A percentile compares a stretch with the other conserved stretches of the same genome.
Conservation (phyloP, 1,140 invertebrate genomes). For the Hormaphis cornu region DNA sequence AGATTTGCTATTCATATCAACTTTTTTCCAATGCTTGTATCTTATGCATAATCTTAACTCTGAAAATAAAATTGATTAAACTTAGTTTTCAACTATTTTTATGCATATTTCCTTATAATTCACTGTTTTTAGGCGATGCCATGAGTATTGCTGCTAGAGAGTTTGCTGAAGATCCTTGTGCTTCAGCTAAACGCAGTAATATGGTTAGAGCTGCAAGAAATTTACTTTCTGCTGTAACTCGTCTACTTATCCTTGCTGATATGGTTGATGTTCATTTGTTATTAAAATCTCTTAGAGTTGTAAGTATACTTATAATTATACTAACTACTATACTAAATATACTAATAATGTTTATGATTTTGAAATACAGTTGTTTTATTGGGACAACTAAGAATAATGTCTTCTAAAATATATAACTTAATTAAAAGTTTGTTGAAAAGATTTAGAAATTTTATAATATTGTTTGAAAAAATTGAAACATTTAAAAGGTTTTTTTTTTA, state of each 20-base stretch:
- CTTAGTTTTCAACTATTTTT: no score
- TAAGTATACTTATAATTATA: slow-evolving; percentile 41
- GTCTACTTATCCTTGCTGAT: slow-evolving; percentile 89
- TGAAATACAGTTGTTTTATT: no score
- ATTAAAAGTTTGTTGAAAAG: no score
- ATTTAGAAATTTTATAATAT: no score
- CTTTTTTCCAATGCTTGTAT: no score
- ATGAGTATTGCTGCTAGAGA: slow-evolving; percentile 87
- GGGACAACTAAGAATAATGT: no score
- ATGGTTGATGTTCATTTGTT: slow-evolving; percentile 96
- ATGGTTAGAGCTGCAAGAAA: slow-evolving; percentile 91
- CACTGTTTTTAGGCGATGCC: slow-evolving; percentile 55
- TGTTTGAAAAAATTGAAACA: no score
- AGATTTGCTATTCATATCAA: no score
- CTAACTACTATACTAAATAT: background rate
- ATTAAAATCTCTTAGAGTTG: slow-evolving; percentile 77
- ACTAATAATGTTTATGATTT: background rate
- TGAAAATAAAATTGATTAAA: no score
- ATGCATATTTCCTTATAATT: background rate
- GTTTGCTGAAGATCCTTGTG: slow-evolving; percentile 95
- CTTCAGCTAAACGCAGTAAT: slow-evolving; percentile 80
- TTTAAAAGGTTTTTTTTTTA: no score
- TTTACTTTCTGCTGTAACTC: slow-evolving; percentile 84
- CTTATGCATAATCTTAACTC: no score
- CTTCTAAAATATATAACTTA: no score